A percentile compares a stretch with the other conserved stretches of the same genome.
These are phyloP conservation scores for Cantharis nigra DNA, from an alignment of 2,888 invertebrate species.

Conservation along the genomic window DNA sequence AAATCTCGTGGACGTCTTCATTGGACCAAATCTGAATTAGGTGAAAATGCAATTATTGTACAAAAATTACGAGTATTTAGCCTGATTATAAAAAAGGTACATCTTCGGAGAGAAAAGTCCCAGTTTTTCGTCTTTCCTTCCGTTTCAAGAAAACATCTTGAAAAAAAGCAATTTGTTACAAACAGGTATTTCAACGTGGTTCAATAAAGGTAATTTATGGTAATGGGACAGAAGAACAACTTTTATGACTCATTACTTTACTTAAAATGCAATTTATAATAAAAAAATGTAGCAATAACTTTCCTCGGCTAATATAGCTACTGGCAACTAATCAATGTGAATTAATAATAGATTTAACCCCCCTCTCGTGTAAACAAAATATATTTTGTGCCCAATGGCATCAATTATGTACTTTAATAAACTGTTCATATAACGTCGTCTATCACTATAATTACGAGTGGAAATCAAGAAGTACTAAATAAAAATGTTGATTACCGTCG, in stretches of 20 bases:
- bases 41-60: not conserved
- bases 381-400: not conserved
- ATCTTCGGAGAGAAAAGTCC: not conserved
- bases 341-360: conserved; percentile 3
- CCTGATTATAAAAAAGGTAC: too few species aligned
- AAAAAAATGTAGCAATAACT: not conserved
- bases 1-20: too few species aligned
- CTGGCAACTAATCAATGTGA: conserved; percentile 1
- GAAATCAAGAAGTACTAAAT: not conserved
- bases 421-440: not conserved
- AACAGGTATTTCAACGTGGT: not conserved
- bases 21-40: too few species aligned
- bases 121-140: not conserved
- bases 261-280: not conserved
- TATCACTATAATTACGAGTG: not conserved
- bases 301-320: not conserved
- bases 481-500: not conserved
- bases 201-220: not conserved
- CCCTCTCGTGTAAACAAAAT: not conserved
- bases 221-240: not conserved
- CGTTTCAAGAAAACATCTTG: not conserved
- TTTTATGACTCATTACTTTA: not conserved
- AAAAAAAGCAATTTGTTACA: not conserved
- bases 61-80: not conserved
- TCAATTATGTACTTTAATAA: not conserved